Conservation (phyloP, 1,140 invertebrate species). For the Microplitis mediator region DNA sequence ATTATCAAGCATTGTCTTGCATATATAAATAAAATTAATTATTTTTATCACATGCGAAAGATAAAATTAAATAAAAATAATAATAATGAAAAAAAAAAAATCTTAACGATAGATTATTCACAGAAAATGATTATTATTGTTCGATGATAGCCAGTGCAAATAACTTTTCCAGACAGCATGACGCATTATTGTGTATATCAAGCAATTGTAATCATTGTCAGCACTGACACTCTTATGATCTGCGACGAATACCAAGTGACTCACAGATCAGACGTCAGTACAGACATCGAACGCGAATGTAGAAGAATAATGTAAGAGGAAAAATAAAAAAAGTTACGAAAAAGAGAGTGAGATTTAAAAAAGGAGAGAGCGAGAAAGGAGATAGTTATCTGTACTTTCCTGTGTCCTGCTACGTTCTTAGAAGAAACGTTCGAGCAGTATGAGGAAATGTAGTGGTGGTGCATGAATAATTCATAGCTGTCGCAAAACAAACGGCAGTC, state of each 20-base stretch:
- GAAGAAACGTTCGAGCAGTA: conserved; percentile 56
- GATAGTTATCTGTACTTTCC: conserved; percentile 59
- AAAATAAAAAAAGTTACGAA: not conserved
- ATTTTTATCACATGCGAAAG: not conserved
- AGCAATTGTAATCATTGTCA: conserved; percentile 21
- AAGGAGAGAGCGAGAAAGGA: conserved; percentile 10
- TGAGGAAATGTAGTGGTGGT: conserved; percentile 57
- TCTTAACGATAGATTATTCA: not conserved
- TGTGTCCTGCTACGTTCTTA: conserved; percentile 61
- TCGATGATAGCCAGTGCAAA: not conserved
- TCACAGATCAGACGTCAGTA: not conserved
- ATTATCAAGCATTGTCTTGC: too few relatives aligned
- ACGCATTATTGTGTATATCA: not conserved
- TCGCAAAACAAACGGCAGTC: conserved; percentile 53
- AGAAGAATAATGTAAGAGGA: too few relatives aligned
- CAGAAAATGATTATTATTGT: not conserved
- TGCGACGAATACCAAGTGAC: conserved; percentile 32
- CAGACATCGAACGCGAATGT: not conserved
- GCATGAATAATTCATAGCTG: conserved; percentile 61
- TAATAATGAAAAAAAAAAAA: not conserved
- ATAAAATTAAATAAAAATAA: not conserved
- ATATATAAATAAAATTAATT: conserved; percentile 1
- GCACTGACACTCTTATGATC: conserved; percentile 16
- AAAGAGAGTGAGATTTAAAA: not conserved
- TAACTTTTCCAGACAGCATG: conserved; percentile 8